Evolutionary conservation across 2,888 invertebrate genomes (phyloP).

Genomic region (Tetrapedia diversipes): DNA sequence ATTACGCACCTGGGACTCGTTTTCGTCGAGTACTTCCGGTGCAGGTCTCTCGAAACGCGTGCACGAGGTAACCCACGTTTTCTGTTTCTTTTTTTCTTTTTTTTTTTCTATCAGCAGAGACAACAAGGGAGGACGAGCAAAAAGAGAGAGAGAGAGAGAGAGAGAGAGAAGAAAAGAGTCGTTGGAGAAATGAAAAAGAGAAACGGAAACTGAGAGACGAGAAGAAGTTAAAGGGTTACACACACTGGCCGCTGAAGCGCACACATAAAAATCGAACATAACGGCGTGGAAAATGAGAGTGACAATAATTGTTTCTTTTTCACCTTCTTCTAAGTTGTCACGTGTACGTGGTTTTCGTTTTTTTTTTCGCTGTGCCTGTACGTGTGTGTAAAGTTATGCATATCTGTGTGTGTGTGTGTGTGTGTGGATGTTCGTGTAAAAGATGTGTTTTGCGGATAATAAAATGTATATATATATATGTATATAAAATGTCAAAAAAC

Average conservation of each 20-base stretch:
- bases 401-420: slow-evolving; percentile 1
- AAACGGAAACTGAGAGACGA: neutral
- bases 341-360: too few species aligned
- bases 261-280: slow-evolving; percentile 46
- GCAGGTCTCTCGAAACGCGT: too few species aligned
- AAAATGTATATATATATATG: slow-evolving; percentile 64
- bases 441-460: slow-evolving; percentile 42
- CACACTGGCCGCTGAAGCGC: slow-evolving; percentile 54
- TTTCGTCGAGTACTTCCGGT: neutral
- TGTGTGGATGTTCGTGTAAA: slow-evolving; percentile 46
- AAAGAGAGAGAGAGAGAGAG: neutral
- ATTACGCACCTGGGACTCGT: neutral
- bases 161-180: neutral
- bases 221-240: slow-evolving; percentile 28
- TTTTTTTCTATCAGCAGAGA: slow-evolving; percentile 48
- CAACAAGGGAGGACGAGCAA: neutral
- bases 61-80: too few species aligned
- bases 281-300: slow-evolving; percentile 38
- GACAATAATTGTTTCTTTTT: neutral
- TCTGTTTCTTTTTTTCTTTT: too few species aligned
- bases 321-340: neutral
- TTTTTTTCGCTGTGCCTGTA: slow-evolving; percentile 15
- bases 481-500: slow-evolving; percentile 65
- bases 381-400: neutral
- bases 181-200: neutral